A percentile compares a stretch with the other conserved stretches of the same genome.
These are phyloP conservation scores for Morinoia aosen DNA, from an alignment of 2,888 invertebrate species.

Conservation along the genomic window DNA sequence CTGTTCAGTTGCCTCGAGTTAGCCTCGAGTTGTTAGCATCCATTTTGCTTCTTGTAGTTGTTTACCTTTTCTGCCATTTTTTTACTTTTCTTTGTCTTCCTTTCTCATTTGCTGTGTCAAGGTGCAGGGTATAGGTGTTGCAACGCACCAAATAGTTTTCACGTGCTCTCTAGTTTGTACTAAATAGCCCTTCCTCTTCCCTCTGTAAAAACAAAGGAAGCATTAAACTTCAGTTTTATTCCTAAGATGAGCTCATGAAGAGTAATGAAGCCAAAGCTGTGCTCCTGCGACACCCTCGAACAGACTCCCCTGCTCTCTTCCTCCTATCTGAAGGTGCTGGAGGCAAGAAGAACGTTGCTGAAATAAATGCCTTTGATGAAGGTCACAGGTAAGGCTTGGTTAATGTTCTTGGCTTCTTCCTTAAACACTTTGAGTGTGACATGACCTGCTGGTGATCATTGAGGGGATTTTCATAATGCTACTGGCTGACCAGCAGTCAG, in stretches of 20 bases:
- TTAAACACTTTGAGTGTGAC: neutral
- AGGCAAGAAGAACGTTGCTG: neutral
- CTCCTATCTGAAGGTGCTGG: neutral
- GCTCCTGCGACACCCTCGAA: constrained; percentile 28
- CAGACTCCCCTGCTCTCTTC: neutral
- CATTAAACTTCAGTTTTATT: neutral
- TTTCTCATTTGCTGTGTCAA: too few relatives aligned
- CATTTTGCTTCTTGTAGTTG: too few relatives aligned
- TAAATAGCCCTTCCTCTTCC: too few relatives aligned
- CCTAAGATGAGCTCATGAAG: constrained; percentile 4
- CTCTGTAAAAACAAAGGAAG: too few relatives aligned
- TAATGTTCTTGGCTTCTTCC: neutral
- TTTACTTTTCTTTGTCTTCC: too few relatives aligned
- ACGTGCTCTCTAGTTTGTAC: too few relatives aligned
- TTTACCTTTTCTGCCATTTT: too few relatives aligned
- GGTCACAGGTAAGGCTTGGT: neutral
- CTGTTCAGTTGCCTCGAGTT: too few relatives aligned
- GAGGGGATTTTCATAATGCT: neutral
- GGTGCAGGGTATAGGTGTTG: too few relatives aligned
- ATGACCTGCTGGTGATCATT: neutral
- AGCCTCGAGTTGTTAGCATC: too few relatives aligned
- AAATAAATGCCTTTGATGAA: constrained; percentile 50
- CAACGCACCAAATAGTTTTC: too few relatives aligned
- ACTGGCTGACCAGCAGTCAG: too few relatives aligned
- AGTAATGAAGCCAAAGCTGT: neutral